Conservation (phyloP, 2,797 vertebrate genomes). For the Sardinella longiceps region DNA sequence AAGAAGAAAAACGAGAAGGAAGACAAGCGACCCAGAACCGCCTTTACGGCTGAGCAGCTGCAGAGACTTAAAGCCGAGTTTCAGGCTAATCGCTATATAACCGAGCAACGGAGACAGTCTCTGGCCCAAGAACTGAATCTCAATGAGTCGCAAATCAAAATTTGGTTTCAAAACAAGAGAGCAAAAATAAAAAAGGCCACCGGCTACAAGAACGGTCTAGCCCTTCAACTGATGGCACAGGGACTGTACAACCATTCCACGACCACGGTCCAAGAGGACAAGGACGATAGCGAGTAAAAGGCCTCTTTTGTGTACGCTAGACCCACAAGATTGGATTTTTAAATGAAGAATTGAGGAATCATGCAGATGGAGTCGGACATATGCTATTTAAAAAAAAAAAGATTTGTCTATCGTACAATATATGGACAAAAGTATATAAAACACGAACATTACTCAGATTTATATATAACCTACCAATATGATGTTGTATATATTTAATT, state of each 20-base stretch:
- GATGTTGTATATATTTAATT: constrained; percentile 98
- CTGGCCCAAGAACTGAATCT: constrained; percentile 95
- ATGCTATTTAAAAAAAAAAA: constrained; percentile 86
- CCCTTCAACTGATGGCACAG: constrained; percentile 97
- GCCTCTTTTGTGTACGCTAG: constrained; percentile 40
- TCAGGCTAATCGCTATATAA: constrained; percentile 95
- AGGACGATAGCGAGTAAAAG: constrained; percentile 89
- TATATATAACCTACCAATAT: constrained; percentile 97
- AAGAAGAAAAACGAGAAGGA: constrained; percentile 97
- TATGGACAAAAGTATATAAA: constrained; percentile 87
- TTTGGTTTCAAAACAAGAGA: constrained; percentile 98
- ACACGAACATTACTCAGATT: constrained; percentile 86
- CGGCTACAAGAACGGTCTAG: constrained; percentile 94
- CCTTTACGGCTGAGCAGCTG: constrained; percentile 96
- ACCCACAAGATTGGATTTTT: constrained; percentile 21
- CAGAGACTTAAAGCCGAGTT: constrained; percentile 96
- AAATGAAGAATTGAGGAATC: constrained; percentile 34
- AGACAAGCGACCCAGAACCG: constrained; percentile 94
- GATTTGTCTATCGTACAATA: constrained; percentile 87
- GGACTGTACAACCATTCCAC: constrained; percentile 99
- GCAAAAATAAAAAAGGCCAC: constrained; percentile 97
- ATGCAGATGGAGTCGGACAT: constrained; percentile 64
- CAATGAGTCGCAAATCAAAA: constrained; percentile 97
- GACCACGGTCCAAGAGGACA: constrained; percentile 92
- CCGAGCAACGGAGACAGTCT: constrained; percentile 94